These are phyloP conservation scores for Crossaster papposus DNA, from an alignment of 53 echinoderm and acorn worm species.

Conservation along the genomic window DNA sequence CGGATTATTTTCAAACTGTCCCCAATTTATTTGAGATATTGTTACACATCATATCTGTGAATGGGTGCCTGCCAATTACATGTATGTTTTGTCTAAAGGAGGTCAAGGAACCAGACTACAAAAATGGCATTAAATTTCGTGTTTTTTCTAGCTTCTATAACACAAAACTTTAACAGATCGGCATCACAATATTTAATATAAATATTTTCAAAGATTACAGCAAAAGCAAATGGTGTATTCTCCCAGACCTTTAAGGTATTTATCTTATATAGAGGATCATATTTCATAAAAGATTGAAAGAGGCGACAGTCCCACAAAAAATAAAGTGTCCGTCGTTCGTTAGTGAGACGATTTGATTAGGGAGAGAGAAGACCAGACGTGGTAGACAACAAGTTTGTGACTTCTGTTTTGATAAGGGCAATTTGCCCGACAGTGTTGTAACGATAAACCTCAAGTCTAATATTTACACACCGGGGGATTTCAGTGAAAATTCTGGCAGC, in stretches of 20 bases:
- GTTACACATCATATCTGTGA: too few relatives aligned
- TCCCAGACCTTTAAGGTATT: not conserved
- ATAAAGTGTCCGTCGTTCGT: not conserved
- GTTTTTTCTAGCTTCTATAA: too few relatives aligned
- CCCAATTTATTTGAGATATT: too few relatives aligned
- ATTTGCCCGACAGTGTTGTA: not conserved
- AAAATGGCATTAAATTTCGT: too few relatives aligned
- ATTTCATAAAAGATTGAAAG: not conserved
- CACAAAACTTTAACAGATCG: too few relatives aligned
- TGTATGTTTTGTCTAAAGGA: too few relatives aligned
- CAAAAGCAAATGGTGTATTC: too few relatives aligned
- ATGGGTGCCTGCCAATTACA: too few relatives aligned
- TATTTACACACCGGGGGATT: slow-evolving; percentile 4
- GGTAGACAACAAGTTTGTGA: not conserved
- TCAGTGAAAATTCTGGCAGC: not conserved
- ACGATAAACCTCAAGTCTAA: not conserved
- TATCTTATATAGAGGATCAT: not conserved
- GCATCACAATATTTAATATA: too few relatives aligned
- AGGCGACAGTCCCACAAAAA: not conserved
- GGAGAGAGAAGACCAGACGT: not conserved
- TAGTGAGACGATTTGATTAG: not conserved
- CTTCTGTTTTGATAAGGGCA: slow-evolving; percentile 1
- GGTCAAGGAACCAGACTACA: too few relatives aligned
- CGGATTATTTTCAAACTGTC: too few relatives aligned
- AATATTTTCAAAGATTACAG: too few relatives aligned